Conservation (phyloP, 2,113 vertebrate genomes). For the Peromyscus polionotus region DNA sequence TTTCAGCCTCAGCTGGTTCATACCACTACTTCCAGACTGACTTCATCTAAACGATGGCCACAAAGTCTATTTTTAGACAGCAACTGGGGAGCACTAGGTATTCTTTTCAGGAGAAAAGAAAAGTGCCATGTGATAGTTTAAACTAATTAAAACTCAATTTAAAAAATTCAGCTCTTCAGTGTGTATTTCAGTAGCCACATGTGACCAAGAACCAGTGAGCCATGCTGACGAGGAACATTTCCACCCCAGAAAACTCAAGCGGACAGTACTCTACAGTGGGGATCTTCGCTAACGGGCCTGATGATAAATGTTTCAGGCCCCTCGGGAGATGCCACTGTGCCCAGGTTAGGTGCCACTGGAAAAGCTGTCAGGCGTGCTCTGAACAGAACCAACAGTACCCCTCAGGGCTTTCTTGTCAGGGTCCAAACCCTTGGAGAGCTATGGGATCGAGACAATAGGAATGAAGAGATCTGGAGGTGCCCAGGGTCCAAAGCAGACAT, state of each 20-base stretch:
- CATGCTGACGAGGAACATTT: background rate
- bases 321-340: background rate
- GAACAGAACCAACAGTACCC: background rate
- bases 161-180: slow-evolving; percentile 34
- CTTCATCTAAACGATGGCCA: slow-evolving; percentile 31
- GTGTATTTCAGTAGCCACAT: background rate
- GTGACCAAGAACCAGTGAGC: background rate
- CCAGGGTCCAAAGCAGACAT: background rate
- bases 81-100: slow-evolving; percentile 48
- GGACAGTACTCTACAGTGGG: background rate
- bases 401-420: background rate
- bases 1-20: background rate
- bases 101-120: slow-evolving; percentile 34
- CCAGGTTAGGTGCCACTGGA: background rate
- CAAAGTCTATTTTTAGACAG: slow-evolving; percentile 58
- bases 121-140: background rate
- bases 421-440: background rate
- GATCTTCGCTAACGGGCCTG: background rate
- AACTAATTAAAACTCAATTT: slow-evolving; percentile 59
- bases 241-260: background rate
- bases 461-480: background rate
- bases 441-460: background rate
- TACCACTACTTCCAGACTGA: slow-evolving; percentile 4
- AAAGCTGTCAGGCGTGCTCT: background rate
- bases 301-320: background rate